Evolutionary conservation across 2,797 vertebrate species (phyloP), one percentile per base, ranked within the genome.

Genomic region (Anguilla marmorata): DNA sequence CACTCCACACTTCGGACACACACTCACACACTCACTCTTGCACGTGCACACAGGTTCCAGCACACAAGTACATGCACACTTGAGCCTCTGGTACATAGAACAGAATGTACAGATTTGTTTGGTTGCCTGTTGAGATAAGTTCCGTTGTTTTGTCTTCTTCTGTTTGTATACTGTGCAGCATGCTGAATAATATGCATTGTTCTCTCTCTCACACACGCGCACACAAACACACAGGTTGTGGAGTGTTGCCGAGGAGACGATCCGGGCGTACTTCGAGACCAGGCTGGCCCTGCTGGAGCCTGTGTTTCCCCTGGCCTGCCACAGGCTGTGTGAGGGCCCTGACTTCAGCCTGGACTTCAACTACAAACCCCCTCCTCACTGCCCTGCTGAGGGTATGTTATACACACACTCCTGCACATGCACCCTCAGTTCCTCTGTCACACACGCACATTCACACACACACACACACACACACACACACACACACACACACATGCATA

Each of bases 321-420:
- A 99, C 91, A 94, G 98, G 74, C 97, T 99, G n/a, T 99, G 98
- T n/a, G 99, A 99, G 85, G 98, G 99, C 54, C 97, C 98, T 0
- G 97, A 99, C 91, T 99, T 98, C 90, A 97, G 97, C 58, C 93
- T 95, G 8, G 98, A 99, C 90, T 99, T 99, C 90, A 95, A 93
- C 92, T 99, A 97, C 88, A 98, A 97, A 92, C 91, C 96, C 0
- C 96, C 97, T 27, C 96, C 97, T 11, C 97, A 97, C 89, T 95
- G 95, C 12, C 94, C 96, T 45, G 94, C 95, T 91, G 98, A 99
- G 91, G 98, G 98, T 99, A 94, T 93, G 45, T 19, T 30, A 50
- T 8, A 82, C 79, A 82, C 41, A 45, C 45, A n/a, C 72, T 33
- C 33, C 8, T n/a, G 19, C 7, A 21, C 21, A 74, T 84, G 84